Conservation (phyloP, 2,888 invertebrate species). For the Altica lythri region DNA sequence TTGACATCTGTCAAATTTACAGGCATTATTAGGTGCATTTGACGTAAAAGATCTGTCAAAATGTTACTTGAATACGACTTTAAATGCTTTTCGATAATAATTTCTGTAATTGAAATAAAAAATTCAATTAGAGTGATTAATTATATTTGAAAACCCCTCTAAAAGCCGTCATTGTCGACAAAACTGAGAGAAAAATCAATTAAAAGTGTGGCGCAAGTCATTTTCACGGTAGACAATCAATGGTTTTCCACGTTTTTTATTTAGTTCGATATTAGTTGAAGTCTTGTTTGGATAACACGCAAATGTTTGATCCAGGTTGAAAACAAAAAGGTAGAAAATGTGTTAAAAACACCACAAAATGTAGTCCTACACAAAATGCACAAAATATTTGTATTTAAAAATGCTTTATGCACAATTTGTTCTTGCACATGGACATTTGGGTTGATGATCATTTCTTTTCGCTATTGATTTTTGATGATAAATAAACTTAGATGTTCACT, state of each 20-base stretch:
- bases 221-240: conserved; percentile 37
- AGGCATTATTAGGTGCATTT: no score
- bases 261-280: conserved; percentile 29
- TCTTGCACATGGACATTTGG: neutral
- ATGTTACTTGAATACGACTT: no score
- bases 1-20: no score
- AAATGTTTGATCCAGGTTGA: conserved; percentile 46
- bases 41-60: no score
- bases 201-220: conserved; percentile 30
- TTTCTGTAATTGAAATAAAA: no score
- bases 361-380: no score
- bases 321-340: conserved; percentile 20
- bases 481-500: neutral
- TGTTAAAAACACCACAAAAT: no score
- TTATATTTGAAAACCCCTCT: neutral
- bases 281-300: conserved; percentile 25
- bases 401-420: neutral
- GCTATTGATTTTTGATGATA: neutral
- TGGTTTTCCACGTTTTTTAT: conserved; percentile 30
- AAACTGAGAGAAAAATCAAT: conserved; percentile 30
- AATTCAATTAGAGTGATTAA: no score
- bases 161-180: conserved; percentile 13
- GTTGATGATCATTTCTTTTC: neutral
- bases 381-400: neutral
- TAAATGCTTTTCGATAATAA: no score